phyloP scores from a whole-genome alignment of 2,113 vertebrate species.

The Sebastes fasciatus region DNA sequence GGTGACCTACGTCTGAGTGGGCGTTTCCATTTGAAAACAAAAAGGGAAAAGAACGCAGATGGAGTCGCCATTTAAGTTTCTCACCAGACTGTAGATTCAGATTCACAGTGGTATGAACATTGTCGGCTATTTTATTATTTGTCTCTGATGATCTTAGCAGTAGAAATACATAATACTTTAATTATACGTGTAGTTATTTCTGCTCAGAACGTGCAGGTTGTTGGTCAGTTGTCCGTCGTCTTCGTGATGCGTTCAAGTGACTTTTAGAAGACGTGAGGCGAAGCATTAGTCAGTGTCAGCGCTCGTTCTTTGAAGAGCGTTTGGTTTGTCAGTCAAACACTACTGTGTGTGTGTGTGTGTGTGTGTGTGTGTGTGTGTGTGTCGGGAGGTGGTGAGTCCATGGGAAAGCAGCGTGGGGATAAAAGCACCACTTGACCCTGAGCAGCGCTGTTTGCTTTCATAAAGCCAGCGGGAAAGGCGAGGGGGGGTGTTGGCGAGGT shows the following conservation, averaged over 20 bases:
- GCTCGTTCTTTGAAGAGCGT: background rate
- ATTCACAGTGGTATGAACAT: no score
- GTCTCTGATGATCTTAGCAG: no score
- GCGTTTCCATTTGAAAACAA: no score
- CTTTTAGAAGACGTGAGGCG: background rate
- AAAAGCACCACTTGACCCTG: conserved; percentile 95
- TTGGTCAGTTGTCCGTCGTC: no score
- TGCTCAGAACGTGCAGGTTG: background rate
- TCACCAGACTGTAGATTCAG: background rate
- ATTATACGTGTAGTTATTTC: no score
- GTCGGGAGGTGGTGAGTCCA: conserved; percentile 87
- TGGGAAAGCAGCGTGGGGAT: conserved; percentile 92
- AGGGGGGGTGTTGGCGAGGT: conserved; percentile 28
- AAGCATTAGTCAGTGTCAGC: background rate
- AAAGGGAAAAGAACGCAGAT: no score
- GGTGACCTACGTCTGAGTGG: no score
- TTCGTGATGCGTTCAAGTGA: background rate
- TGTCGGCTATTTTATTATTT: no score
- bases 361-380: conserved; percentile 57
- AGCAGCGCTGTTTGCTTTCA: conserved; percentile 94
- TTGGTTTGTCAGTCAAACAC: background rate
- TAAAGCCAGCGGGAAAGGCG: conserved; percentile 85
- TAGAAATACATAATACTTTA: no score
- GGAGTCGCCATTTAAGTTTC: background rate
- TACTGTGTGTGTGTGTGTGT: conserved; percentile 9